Evolutionary conservation across 2,797 vertebrate species (phyloP), one percentile per base, ranked within the genome.

Genomic region (Cynopterus sphinx): DNA sequence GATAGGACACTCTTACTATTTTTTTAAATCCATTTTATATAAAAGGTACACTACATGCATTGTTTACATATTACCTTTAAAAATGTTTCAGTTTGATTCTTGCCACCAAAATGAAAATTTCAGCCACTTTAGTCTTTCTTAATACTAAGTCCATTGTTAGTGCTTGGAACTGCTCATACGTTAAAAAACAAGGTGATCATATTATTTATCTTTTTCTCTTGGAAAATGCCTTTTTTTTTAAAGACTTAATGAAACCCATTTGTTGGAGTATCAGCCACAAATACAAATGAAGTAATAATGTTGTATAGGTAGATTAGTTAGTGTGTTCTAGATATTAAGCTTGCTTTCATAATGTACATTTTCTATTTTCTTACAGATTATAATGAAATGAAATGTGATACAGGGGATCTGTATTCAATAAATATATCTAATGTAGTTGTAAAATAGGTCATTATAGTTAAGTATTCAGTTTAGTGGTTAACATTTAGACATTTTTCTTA

Each of bases 131-230:
- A 65, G 10, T 83, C 43, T 82, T 79, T 89, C 46, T 70, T 46
- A 91, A 91, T 79, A 84, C 12, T 39, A 88, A 74, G 31, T 61
- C n/a, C 65, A 28, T 59, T 74, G 19, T 93, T 87, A 93, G 39
- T 84, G 49, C 9, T 78, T 74, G 82, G 51, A 81, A 61, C 49
- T 85, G 63, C 10, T 65, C 19, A 24, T 63, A 49, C 1, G 28
- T 74, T 83, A 19, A 68, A 87, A 36, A 26, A 26, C 51, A 16
- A 43, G 28, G 19, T 6, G 8, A 87, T 96, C 61, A 59, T 71
- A 24, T 82, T 53, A 83, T 33, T 94, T 51, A 15, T 3, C 31
- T 61, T 41, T 43, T 31, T 94, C 5, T 91, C 17, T 71, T 68
- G 12, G 39, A 10, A 33, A 74, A 21, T 82, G 67, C 21, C 4